phyloP scores from a whole-genome alignment of 2,797 vertebrate genomes.

The Cercopithecus mitis region DNA sequence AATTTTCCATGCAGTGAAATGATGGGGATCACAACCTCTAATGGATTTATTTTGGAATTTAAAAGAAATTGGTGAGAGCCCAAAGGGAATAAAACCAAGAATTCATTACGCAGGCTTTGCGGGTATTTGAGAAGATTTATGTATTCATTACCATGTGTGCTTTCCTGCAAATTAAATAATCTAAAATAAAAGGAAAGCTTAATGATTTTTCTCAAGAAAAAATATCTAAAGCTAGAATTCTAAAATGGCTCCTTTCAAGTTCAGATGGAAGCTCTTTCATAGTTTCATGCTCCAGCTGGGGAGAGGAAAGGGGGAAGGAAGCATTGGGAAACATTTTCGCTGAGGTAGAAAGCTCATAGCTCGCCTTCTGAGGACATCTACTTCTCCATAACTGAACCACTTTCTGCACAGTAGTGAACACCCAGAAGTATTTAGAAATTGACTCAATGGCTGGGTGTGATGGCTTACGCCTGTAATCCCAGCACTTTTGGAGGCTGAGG shows the following conservation, averaged over 20 bases:
- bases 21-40: not conserved
- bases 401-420: not conserved
- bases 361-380: not conserved
- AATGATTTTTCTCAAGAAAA: constrained; percentile 17
- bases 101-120: not conserved
- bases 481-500: too few species aligned
- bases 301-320: not conserved
- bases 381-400: not conserved
- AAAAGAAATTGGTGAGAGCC: constrained; percentile 25
- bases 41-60: constrained; percentile 22
- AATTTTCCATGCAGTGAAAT: not conserved
- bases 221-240: not conserved
- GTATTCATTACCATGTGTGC: not conserved
- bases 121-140: constrained; percentile 44
- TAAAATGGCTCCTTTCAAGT: not conserved
- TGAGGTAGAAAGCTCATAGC: not conserved
- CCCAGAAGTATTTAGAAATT: not conserved
- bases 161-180: constrained; percentile 36
- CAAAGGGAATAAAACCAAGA: not conserved
- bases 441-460: not conserved
- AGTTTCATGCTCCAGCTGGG: not conserved
- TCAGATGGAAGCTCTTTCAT: not conserved
- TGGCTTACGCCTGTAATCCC: too few species aligned
- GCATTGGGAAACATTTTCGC: not conserved
- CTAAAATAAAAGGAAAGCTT: constrained; percentile 50